Evolutionary conservation across 2,113 vertebrate species (phyloP).

Genomic region (Abramis brama): DNA sequence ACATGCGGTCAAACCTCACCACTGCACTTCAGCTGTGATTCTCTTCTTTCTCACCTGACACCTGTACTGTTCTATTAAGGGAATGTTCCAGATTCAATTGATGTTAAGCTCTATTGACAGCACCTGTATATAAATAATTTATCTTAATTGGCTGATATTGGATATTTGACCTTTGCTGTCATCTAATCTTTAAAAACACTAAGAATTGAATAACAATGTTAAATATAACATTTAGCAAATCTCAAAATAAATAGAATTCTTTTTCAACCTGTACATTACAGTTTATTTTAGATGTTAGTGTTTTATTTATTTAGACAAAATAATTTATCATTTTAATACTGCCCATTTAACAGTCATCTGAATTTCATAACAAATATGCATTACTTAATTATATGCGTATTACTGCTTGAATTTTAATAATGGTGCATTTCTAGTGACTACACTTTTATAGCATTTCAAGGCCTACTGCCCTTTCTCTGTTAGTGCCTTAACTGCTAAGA

Average conservation of each 20-base stretch:
- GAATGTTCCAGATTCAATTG: neutral
- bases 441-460: neutral
- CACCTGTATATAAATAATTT: too few species aligned
- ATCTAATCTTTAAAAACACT: neutral
- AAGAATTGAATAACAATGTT: neutral
- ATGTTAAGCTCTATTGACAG: slow-evolving; percentile 10
- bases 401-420: too few species aligned
- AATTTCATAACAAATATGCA: too few species aligned
- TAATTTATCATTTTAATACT: too few species aligned
- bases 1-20: slow-evolving; percentile 70
- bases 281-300: neutral
- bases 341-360: too few species aligned
- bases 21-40: slow-evolving; percentile 47
- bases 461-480: neutral
- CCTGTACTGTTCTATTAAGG: neutral
- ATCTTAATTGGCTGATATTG: neutral
- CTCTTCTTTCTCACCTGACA: slow-evolving; percentile 16
- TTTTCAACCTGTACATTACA: neutral
- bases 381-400: too few species aligned
- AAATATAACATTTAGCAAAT: neutral
- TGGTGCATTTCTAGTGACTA: neutral
- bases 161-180: neutral
- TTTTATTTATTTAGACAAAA: neutral
- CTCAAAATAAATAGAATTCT: neutral
- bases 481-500: neutral